Base-by-base conservation (phyloP, 2,797 vertebrate genomes). In the Pseudomugil gertrudae region DNA sequence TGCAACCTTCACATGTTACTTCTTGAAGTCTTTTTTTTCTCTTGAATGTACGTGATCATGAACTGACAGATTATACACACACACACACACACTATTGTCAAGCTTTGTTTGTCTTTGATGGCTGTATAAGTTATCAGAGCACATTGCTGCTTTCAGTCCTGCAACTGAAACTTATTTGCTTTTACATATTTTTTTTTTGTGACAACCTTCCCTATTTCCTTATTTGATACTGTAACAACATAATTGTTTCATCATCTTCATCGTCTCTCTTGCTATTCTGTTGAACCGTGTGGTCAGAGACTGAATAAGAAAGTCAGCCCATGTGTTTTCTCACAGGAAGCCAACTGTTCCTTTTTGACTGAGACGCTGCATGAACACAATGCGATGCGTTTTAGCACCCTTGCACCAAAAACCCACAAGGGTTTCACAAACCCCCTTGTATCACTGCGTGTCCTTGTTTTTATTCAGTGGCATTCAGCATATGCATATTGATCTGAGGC, bases 261-360 rank as follows among this genome's bases (percentile, higher is more conserved):
- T 9, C 1, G 3, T 26, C 17, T 27, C n/a, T n/a, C 0, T 1
- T 47, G 33, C 2, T 54, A 0, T 50, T 57, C 14, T 56, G 0
- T 24, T 63, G 2, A 23, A 17, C 1, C 0, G 24, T 73, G 76
- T 64, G 68, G 68, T 63, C 26, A 9, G 3, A 66, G 19, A 23
- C 7, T 50, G 23, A 50, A 24, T 14, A 50, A 50, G 21, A 50
- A 48, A 3, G 23, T 50, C 23, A 26, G 26, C 40, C 19, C 11
- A 23, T 85, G 72, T 69, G 74, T 83, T 53, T 81, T 89, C 56
- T 70, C 74, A 89, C 85, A 84, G 86, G 84, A 89, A 90, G 70
- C 63, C 54, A 63, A 30, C 3, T 1, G 6, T n/a, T 54, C 0
- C 9, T 62, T 36, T 72, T 66, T 40, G 61, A 15, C 58, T 51